A percentile compares a stretch with the other conserved stretches of the same genome.
These are phyloP conservation scores for Crotophaga sulcirostris DNA, from an alignment of 2,113 vertebrate genomes.

Conservation along the genomic window DNA sequence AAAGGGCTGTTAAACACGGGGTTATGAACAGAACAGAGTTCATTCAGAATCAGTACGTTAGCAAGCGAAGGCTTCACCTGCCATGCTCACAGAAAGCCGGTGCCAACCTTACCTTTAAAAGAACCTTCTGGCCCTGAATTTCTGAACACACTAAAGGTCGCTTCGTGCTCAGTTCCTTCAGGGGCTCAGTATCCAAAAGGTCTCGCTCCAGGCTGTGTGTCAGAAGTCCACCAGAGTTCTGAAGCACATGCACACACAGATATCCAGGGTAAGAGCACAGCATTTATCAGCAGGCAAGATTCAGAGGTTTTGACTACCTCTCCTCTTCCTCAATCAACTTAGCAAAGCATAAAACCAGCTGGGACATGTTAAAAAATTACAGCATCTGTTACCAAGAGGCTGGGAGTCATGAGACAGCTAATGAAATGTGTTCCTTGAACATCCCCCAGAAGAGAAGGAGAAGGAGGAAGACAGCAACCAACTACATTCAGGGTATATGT, in stretches of 20 bases:
- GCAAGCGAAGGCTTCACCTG: neutral
- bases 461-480: neutral
- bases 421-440: neutral
- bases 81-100: neutral
- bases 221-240: conserved; percentile 83
- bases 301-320: neutral
- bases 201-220: conserved; percentile 79
- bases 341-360: neutral
- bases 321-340: neutral
- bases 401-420: neutral
- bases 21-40: neutral
- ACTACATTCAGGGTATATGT: neutral
- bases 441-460: neutral
- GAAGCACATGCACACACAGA: neutral
- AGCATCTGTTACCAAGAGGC: neutral
- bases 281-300: neutral
- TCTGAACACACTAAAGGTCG: conserved; percentile 77
- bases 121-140: conserved; percentile 75
- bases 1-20: neutral
- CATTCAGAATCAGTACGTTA: neutral
- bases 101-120: conserved; percentile 78
- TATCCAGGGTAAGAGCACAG: neutral
- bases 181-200: conserved; percentile 80
- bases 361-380: neutral
- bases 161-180: conserved; percentile 81